Evolutionary conservation across 2,888 invertebrate genomes (phyloP).

Genomic region (Melanostoma scalare): DNA sequence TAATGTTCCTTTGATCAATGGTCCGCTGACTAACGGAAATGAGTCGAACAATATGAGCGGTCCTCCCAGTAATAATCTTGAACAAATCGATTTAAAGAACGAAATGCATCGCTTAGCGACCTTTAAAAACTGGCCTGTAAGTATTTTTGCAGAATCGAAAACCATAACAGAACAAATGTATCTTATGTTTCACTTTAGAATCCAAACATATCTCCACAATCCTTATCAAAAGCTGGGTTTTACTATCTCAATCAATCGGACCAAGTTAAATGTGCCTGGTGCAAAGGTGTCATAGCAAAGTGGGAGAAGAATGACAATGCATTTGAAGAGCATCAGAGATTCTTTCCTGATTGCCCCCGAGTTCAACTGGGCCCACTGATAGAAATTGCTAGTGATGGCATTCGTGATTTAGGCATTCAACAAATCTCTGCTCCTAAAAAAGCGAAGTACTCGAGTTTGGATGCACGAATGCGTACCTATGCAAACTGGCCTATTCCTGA

Average conservation of each 20-base stretch:
- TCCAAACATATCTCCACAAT: constrained; percentile 85
- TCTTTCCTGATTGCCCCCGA: constrained; percentile 89
- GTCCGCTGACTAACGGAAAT: constrained; percentile 43
- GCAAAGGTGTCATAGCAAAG: constrained; percentile 87
- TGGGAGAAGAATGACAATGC: constrained; percentile 93
- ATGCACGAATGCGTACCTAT: constrained; percentile 88
- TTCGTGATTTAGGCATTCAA: constrained; percentile 84
- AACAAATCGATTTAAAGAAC: constrained; percentile 84
- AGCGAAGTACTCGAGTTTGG: constrained; percentile 87
- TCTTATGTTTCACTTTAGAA: constrained; percentile 76
- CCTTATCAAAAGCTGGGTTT: constrained; percentile 92
- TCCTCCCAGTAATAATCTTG: background rate
- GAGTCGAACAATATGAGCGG: constrained; percentile 72
- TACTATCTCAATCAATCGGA: constrained; percentile 89
- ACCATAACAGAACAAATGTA: background rate
- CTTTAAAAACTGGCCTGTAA: constrained; percentile 89
- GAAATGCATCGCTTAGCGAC: constrained; percentile 87
- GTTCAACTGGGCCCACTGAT: constrained; percentile 81
- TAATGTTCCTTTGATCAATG: constrained; percentile 84
- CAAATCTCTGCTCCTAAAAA: constrained; percentile 84
- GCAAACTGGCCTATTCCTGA: constrained; percentile 89
- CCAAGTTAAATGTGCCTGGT: constrained; percentile 91
- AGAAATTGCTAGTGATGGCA: constrained; percentile 81
- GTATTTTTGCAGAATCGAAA: constrained; percentile 74
- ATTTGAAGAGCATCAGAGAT: constrained; percentile 89